Conservation (phyloP, 2,797 vertebrate genomes). For the Remorina albescens region DNA sequence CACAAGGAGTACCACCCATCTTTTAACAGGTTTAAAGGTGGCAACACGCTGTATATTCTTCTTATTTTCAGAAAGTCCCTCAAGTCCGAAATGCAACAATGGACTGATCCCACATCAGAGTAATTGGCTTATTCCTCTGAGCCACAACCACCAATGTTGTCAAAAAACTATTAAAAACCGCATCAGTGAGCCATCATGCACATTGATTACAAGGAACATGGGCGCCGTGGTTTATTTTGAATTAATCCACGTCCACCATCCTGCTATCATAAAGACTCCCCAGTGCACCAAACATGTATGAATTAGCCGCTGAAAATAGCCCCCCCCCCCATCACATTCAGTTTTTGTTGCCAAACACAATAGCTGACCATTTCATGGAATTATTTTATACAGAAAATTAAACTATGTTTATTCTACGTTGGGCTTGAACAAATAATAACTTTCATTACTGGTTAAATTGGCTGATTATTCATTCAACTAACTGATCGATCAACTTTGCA, state of each 20-base stretch:
- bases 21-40: background rate
- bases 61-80: conserved; percentile 12
- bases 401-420: background rate
- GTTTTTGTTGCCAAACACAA: background rate
- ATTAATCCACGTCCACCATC: conserved; percentile 13
- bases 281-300: conserved; percentile 4
- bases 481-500: background rate
- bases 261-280: conserved; percentile 20
- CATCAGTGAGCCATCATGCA: conserved; percentile 3
- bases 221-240: conserved; percentile 22
- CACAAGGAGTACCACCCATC: background rate
- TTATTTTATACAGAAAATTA: background rate
- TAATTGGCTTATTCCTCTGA: background rate
- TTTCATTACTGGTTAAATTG: background rate
- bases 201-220: conserved; percentile 10
- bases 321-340: background rate
- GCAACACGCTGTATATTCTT: background rate
- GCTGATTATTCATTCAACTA: background rate
- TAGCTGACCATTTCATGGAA: background rate
- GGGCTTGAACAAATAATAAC: background rate
- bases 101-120: background rate
- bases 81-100: background rate
- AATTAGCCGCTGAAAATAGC: background rate
- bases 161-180: conserved; percentile 24
- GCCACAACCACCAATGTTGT: background rate